Evolutionary conservation across 2,888 invertebrate species (phyloP).

Genomic region (Teleiodes luculella): DNA sequence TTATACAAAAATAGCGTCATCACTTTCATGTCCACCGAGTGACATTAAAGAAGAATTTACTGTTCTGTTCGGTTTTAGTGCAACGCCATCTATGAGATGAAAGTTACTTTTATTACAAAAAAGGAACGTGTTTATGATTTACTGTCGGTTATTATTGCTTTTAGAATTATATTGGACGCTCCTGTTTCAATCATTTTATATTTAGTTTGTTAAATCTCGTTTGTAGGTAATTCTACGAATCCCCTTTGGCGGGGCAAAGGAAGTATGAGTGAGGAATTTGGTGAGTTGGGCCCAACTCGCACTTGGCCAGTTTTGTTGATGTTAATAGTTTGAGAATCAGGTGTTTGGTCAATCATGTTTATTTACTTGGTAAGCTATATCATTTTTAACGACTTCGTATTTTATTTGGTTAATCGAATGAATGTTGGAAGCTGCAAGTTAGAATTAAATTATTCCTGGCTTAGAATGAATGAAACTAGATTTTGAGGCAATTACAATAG

Average conservation of each 20-base stretch:
- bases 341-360: background rate
- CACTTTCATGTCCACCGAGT: constrained; percentile 74
- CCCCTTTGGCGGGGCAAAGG: background rate
- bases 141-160: constrained; percentile 52
- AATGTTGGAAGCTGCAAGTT: background rate
- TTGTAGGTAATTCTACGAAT: constrained; percentile 1
- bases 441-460: too few species aligned
- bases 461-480: too few species aligned
- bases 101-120: constrained; percentile 58
- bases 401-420: background rate
- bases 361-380: background rate
- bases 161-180: constrained; percentile 53
- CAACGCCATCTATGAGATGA: constrained; percentile 72
- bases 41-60: constrained; percentile 75
- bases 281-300: background rate
- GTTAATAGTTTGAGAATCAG: constrained; percentile 10
- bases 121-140: constrained; percentile 69
- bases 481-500: too few species aligned
- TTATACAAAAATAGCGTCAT: constrained; percentile 72
- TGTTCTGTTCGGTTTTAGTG: constrained; percentile 52
- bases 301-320: constrained; percentile 32
- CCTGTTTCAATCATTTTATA: constrained; percentile 28
- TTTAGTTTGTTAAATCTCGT: constrained; percentile 22
- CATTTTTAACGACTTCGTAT: background rate
- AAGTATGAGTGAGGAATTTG: background rate